phyloP scores from a whole-genome alignment of 35 echinoderm and acorn worm species.

The Stichopus chloronotus region DNA sequence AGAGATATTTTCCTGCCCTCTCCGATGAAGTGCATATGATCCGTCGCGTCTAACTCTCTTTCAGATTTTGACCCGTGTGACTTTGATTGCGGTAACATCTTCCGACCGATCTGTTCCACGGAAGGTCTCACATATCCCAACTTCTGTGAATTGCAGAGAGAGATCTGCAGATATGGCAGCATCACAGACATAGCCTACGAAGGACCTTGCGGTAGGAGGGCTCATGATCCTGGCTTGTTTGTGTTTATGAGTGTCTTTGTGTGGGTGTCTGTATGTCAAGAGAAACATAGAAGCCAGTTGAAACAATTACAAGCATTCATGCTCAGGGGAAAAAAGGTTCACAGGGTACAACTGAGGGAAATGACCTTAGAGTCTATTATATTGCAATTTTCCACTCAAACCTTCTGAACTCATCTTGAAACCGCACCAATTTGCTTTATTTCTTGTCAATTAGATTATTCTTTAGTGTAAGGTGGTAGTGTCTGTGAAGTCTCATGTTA shows the following conservation, averaged over 20 bases:
- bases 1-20: too few species aligned
- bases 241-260: background rate
- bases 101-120: background rate
- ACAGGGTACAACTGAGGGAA: background rate
- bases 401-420: too few species aligned
- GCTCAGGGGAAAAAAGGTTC: background rate
- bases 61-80: slow-evolving; percentile 16
- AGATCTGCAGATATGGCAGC: background rate
- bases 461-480: too few species aligned
- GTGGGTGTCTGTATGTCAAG: background rate
- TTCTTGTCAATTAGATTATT: too few species aligned
- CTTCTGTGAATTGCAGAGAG: background rate
- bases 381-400: background rate
- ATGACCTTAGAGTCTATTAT: background rate
- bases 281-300: background rate
- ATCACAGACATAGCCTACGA: background rate
- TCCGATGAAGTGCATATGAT: too few species aligned
- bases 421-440: too few species aligned
- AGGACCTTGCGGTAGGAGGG: background rate
- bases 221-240: background rate
- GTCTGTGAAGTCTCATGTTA: too few species aligned
- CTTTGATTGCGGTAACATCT: background rate
- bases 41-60: too few species aligned
- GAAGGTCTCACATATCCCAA: slow-evolving; percentile 5
- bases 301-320: background rate